A percentile compares a stretch with the other conserved stretches of the same genome.
phyloP scores from a whole-genome alignment of 2,797 vertebrate genomes.

The Cossypha dichroa region DNA sequence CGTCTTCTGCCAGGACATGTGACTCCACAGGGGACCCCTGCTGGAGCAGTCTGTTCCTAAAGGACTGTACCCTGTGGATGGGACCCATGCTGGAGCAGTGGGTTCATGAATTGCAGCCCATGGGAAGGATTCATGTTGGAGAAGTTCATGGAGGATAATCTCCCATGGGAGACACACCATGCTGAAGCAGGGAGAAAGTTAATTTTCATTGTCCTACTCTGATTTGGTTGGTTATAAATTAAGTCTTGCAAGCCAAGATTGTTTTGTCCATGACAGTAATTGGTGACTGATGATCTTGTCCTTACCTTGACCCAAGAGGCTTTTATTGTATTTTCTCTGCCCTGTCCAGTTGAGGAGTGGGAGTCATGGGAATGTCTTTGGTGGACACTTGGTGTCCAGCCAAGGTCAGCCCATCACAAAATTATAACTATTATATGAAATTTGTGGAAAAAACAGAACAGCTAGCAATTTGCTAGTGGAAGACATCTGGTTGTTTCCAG shows the following conservation, averaged over 20 bases:
- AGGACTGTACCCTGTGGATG: not conserved
- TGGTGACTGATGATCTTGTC: not conserved
- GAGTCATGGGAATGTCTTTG: not conserved
- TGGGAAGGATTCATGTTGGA: not conserved
- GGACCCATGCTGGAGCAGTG: not conserved
- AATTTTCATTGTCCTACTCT: not conserved
- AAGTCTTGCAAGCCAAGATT: not conserved
- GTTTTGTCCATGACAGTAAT: not conserved
- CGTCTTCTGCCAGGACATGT: not conserved
- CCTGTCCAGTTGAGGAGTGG: not conserved
- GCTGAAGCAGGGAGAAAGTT: not conserved
- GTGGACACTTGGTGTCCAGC: not conserved
- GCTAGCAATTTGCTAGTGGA: not conserved
- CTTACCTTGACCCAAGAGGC: rapidly evolving
- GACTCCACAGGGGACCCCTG: not conserved
- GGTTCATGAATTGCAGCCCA: not conserved
- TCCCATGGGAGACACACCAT: not conserved
- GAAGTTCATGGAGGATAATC: not conserved
- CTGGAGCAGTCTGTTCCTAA: not conserved
- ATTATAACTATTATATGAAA: not conserved
- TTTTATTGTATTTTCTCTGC: not conserved
- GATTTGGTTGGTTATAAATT: not conserved
- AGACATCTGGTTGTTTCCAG: not conserved
- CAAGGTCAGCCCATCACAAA: not conserved
- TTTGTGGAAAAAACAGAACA: not conserved